phyloP scores from a whole-genome alignment of 2,797 vertebrate genomes.

The Babyrousa celebensis region DNA sequence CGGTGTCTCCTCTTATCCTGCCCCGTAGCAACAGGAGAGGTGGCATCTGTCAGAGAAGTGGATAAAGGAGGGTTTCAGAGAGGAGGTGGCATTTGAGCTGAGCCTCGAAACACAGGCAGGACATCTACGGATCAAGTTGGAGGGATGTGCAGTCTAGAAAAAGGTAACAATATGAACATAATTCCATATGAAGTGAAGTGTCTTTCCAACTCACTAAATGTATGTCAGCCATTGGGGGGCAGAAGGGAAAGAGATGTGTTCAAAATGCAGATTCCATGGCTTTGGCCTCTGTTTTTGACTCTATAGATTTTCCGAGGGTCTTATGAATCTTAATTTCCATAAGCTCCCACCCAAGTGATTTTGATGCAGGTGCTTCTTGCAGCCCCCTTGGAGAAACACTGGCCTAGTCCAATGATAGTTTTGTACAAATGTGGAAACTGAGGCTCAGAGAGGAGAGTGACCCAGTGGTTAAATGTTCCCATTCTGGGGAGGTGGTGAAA shows the following conservation, averaged over 20 bases:
- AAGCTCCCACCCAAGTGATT: conserved; percentile 14
- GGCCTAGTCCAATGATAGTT: neutral
- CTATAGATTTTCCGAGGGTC: neutral
- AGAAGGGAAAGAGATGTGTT: neutral
- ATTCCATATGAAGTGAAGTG: neutral
- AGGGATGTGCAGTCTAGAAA: neutral
- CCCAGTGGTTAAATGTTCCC: neutral
- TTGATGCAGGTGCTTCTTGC: neutral
- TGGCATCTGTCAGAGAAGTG: neutral
- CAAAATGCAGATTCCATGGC: neutral
- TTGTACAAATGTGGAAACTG: conserved; percentile 54
- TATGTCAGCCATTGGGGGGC: neutral
- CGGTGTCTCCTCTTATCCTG: neutral
- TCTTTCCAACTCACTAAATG: conserved; percentile 18
- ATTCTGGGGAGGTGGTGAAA: conserved; percentile 28
- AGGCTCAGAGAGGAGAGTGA: conserved; percentile 17
- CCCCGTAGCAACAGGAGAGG: neutral
- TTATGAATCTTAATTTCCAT: conserved; percentile 2
- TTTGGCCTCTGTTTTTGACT: conserved; percentile 1
- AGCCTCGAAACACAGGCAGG: neutral
- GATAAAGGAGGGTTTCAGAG: neutral
- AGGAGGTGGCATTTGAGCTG: neutral
- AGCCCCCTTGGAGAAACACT: conserved; percentile 20
- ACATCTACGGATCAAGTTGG: neutral
- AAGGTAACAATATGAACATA: neutral